Evolutionary conservation across 2,888 invertebrate species (phyloP).

Genomic region (Itoplectis maculator): DNA sequence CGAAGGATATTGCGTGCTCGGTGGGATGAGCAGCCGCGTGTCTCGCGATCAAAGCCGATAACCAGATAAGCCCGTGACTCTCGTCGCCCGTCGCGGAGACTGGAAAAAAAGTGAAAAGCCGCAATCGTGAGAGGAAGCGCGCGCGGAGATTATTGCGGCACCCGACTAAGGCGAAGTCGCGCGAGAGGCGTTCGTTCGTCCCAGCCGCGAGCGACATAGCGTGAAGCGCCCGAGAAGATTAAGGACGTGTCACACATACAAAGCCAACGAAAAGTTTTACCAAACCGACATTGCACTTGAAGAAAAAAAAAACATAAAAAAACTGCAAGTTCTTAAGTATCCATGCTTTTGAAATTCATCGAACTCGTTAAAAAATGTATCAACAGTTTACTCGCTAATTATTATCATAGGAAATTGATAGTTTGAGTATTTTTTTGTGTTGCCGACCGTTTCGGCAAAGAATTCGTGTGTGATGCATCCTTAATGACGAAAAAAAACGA

Average conservation of each 20-base stretch:
- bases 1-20: constrained; percentile 36
- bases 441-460: too few relatives aligned
- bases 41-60: constrained; percentile 9
- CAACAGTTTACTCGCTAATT: too few relatives aligned
- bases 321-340: background rate
- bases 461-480: too few relatives aligned
- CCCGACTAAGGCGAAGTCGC: background rate
- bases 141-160: constrained; percentile 59
- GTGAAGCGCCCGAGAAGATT: constrained; percentile 33
- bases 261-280: background rate
- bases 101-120: constrained; percentile 63
- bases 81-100: constrained; percentile 41
- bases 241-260: background rate
- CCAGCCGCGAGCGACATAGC: constrained; percentile 38
- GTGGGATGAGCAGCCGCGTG: background rate
- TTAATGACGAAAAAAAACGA: background rate
- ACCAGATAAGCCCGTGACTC: constrained; percentile 13
- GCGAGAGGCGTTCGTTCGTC: constrained; percentile 34
- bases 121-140: constrained; percentile 47
- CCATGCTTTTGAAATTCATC: background rate
- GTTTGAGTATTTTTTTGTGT: too few relatives aligned
- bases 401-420: too few relatives aligned
- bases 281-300: too few relatives aligned
- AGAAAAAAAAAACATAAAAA: constrained; percentile 15
- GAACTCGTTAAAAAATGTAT: background rate